Percentiles rank a stretch among this genome's conserved stretches.
Conservation (phyloP, 2,888 invertebrate genomes). For the Monopis laevigella region DNA sequence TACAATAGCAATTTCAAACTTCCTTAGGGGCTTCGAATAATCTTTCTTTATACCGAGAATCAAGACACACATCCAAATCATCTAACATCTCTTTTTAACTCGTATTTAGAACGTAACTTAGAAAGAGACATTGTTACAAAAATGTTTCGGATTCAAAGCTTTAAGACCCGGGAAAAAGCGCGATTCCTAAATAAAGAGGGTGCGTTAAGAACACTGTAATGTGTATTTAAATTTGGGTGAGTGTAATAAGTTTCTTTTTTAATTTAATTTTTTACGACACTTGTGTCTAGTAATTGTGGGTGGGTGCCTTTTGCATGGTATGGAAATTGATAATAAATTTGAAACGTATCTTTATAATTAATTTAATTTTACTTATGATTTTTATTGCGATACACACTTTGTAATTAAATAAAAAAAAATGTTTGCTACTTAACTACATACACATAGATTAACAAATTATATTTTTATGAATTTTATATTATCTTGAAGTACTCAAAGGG, state of each 20-base stretch:
- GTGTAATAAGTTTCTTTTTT: conserved; percentile 67
- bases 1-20: conserved; percentile 70
- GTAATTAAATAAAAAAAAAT: too few relatives aligned
- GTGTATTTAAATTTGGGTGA: conserved; percentile 66
- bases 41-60: conserved; percentile 67
- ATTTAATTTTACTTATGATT: too few relatives aligned
- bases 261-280: conserved; percentile 61
- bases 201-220: conserved; percentile 45
- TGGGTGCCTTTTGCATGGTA: conserved; percentile 20
- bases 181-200: conserved; percentile 62
- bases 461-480: too few relatives aligned
- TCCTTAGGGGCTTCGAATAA: conserved; percentile 69
- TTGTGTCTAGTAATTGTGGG: conserved; percentile 34
- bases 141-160: conserved; percentile 22
- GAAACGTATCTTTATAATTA: background rate
- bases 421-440: too few relatives aligned
- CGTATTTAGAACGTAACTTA: conserved; percentile 14
- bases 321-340: conserved; percentile 20
- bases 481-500: too few relatives aligned
- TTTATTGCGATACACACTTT: too few relatives aligned
- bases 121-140: conserved; percentile 30
- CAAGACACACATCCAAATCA: conserved; percentile 41
- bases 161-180: conserved; percentile 41
- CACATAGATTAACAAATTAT: too few relatives aligned
- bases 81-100: conserved; percentile 31